Percentiles rank a stretch among this genome's conserved stretches.
Conservation (phyloP, 2,888 invertebrate genomes). For the Anagyrus pseudococci region DNA sequence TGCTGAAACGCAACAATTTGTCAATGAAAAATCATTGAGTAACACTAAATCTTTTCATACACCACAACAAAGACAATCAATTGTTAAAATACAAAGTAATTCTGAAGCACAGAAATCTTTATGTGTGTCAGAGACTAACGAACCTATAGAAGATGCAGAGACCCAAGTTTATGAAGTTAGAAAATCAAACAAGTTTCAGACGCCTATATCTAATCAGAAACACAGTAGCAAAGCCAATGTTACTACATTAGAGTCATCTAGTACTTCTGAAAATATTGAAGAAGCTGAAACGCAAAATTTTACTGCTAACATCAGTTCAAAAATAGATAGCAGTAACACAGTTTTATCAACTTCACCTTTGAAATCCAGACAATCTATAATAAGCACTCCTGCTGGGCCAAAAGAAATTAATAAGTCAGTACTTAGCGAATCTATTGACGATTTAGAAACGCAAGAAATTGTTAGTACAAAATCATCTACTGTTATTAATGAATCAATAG, state of each 20-base stretch:
- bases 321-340: too few species aligned
- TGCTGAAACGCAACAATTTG: conserved; percentile 9
- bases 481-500: conserved; percentile 22
- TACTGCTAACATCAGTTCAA: too few species aligned
- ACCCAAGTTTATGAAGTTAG: not conserved
- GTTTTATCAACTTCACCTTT: too few species aligned
- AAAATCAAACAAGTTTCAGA: not conserved
- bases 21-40: not conserved
- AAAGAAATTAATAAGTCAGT: too few species aligned
- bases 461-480: not conserved
- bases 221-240: not conserved
- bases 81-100: too few species aligned
- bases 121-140: not conserved
- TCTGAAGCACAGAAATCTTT: too few species aligned
- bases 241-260: conserved; percentile 1
- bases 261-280: not conserved
- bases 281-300: not conserved
- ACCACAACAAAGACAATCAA: too few species aligned
- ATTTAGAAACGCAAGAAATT: conserved; percentile 40
- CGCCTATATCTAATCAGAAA: not conserved
- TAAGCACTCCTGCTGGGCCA: too few species aligned
- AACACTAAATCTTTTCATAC: not conserved
- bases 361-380: too few species aligned
- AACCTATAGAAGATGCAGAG: conserved; percentile 4
- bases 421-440: conserved; percentile 27